phyloP scores from a whole-genome alignment of 2,888 invertebrate species.

The Lithophane semibrunnea region DNA sequence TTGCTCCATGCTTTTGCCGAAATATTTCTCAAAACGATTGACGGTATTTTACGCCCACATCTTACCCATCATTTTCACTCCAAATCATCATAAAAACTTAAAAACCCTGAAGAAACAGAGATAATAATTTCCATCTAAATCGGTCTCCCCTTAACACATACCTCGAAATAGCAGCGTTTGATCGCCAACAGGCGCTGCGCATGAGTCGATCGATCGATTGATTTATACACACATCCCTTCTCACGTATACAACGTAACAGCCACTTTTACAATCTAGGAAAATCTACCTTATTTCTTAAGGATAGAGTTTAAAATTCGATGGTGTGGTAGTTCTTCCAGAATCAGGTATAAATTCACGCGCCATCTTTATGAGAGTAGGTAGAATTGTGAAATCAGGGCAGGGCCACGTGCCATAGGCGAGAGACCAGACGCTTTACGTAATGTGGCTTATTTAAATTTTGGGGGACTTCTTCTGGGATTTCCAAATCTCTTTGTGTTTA shows the following conservation, averaged over 20 bases:
- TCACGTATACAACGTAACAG: constrained; percentile 52
- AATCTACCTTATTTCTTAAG: not conserved
- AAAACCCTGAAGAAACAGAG: constrained; percentile 49
- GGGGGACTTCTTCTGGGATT: constrained; percentile 33
- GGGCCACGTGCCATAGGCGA: constrained; percentile 73
- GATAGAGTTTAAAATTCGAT: not conserved
- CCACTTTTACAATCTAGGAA: constrained; percentile 19
- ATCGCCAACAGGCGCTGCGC: constrained; percentile 84
- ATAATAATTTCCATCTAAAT: constrained; percentile 59
- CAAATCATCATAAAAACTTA: constrained; percentile 49
- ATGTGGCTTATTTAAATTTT: constrained; percentile 61
- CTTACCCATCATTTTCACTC: constrained; percentile 13
- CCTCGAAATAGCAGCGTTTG: constrained; percentile 83
- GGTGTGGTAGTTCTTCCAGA: constrained; percentile 27
- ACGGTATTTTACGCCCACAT: not conserved
- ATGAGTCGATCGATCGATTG: constrained; percentile 86
- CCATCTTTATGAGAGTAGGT: constrained; percentile 70
- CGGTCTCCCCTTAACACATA: constrained; percentile 77
- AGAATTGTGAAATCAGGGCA: constrained; percentile 72
- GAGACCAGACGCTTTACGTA: constrained; percentile 72
- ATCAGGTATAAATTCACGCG: constrained; percentile 65
- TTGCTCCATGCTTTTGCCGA: not conserved
- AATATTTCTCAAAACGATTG: not conserved
- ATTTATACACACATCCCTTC: constrained; percentile 81
- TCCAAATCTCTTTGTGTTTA: constrained; percentile 46